Evolutionary conservation across 2,888 invertebrate genomes (phyloP), one percentile per base, ranked within the genome.

Genomic region (Barypeithes pellucidus): DNA sequence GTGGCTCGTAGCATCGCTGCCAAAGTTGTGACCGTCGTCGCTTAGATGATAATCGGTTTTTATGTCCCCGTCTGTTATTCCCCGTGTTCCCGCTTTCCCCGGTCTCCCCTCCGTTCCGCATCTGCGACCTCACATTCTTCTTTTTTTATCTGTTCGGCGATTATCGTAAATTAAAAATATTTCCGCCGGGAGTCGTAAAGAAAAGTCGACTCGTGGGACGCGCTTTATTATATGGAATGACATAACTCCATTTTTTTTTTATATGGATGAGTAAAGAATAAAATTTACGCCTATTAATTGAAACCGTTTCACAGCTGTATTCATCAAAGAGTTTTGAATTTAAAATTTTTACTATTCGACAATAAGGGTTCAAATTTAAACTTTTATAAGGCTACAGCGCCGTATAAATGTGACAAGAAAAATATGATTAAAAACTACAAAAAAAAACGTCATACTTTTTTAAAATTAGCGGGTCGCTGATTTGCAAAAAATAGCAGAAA

Each of bases 141-240:
- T 69, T 65, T 50, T 77, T 78, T 77, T 76, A 75, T 73, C 75
- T 62, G 69, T n/a, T 61, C 70, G 71, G 72, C 75, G 73, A 77
- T 78, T 76, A 78, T 75, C 76, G 77, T 77, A 77, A 78, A 78
- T 78, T 76, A 72, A 70, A 78, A 75, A 78, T 75, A 73, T 77
- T 77, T 57, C 57, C 66, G 47, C 52, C 22, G 39, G 62, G 72
- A 45, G 39, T 36, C 50, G 62, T 62, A 36, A 72, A 62, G 67
- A 72, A 72, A 36, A 66, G 54, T 52, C 50, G 66, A 66, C 71
- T 39, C 59, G 24, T 63, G 70, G 22, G 54, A 63, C 9, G n/a
- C 43, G 29, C 57, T 11, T 12, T 63, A 43, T 33, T 62, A 54
- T 62, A 54, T 43, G 24, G 57, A 36, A 54, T 41, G 39, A 43